Conservation (phyloP, 92 coral and sea anemone species). For the Zoanthus sansibaricus region DNA sequence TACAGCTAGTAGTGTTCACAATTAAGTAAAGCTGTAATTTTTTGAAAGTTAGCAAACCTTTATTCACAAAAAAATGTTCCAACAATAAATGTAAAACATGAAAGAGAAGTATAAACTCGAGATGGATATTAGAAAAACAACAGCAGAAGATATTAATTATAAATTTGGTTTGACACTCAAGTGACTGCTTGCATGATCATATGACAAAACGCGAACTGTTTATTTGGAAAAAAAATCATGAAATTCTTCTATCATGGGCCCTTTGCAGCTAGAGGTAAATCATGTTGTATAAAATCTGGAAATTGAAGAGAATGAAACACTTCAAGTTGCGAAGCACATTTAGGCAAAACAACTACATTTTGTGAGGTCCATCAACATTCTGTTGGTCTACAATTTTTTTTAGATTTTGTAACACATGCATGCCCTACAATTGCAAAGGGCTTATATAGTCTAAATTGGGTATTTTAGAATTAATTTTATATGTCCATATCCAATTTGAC, state of each 20-base stretch:
- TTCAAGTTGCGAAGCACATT: neutral
- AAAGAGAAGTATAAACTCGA: neutral
- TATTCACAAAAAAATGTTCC: neutral
- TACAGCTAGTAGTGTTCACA: slow-evolving; percentile 17
- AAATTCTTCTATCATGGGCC: neutral
- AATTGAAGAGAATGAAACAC: neutral
- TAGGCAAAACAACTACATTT: neutral
- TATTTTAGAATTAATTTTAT: neutral
- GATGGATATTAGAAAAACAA: slow-evolving; percentile 8
- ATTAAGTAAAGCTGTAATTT: slow-evolving; percentile 12
- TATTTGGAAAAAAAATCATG: too few species aligned
- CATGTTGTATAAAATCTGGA: neutral
- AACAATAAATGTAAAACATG: neutral
- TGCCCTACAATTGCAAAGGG: neutral
- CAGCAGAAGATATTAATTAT: slow-evolving; percentile 20
- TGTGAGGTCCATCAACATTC: neutral
- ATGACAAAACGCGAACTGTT: neutral
- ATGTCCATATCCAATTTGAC: neutral
- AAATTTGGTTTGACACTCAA: slow-evolving; percentile 14
- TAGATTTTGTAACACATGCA: neutral
- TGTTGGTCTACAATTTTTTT: neutral
- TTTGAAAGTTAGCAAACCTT: neutral
- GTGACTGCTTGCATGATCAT: neutral
- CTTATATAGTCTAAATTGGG: neutral
- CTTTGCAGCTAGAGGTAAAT: slow-evolving; percentile 1